Conservation (phyloP, 2,797 vertebrate species). For the Channa striata region DNA sequence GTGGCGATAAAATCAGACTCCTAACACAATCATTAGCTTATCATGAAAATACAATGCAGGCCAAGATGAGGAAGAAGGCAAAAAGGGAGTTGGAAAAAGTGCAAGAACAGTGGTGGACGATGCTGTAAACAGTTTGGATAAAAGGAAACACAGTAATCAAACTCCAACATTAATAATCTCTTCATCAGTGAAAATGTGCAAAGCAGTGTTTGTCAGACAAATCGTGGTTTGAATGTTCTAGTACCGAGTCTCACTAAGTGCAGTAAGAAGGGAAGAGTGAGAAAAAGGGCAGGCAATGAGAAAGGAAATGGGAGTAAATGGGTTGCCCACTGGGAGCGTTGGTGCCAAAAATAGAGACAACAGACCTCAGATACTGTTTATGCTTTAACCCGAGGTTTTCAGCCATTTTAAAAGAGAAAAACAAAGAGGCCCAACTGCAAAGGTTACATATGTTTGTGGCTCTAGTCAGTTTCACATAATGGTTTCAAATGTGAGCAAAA, state of each 20-base stretch:
- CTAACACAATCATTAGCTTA: conserved; percentile 33
- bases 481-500: not conserved
- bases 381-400: conserved; percentile 27
- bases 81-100: not conserved
- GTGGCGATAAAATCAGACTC: conserved; percentile 11
- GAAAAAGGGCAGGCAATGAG: conserved; percentile 13
- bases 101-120: not conserved
- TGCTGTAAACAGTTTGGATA: not conserved
- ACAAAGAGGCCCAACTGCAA: not conserved
- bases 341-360: conserved; percentile 59
- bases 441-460: not conserved
- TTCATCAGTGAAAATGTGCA: not conserved
- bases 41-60: conserved; percentile 13
- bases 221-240: not conserved
- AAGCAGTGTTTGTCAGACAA: not conserved
- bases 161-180: not conserved
- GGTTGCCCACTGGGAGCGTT: conserved; percentile 46
- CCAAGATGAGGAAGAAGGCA: not conserved
- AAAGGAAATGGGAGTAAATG: conserved; percentile 57
- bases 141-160: not conserved
- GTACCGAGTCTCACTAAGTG: conserved; percentile 1
- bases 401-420: not conserved
- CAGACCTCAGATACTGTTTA: conserved; percentile 38
- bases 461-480: not conserved
- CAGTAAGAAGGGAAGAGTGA: not conserved